Conservation (phyloP, 2,113 vertebrate genomes). For the Lanius collurio region DNA sequence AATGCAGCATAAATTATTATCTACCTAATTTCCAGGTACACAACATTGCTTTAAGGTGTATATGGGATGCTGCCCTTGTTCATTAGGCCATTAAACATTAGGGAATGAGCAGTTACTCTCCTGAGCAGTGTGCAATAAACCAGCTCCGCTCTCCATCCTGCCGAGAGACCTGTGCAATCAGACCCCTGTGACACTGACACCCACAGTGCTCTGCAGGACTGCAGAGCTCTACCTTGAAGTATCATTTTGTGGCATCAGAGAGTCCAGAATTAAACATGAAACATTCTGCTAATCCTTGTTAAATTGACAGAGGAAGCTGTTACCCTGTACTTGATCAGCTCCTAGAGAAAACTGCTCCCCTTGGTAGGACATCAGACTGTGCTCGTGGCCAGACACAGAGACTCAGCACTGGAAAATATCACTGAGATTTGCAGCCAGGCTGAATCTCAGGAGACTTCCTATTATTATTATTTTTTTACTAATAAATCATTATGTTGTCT, state of each 20-base stretch:
- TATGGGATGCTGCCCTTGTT: not conserved
- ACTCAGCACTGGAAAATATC: not conserved
- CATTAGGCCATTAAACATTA: not conserved
- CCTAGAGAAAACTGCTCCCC: not conserved
- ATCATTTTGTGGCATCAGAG: not conserved
- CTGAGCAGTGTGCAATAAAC: not conserved
- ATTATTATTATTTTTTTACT: constrained; percentile 37
- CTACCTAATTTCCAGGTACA: not conserved
- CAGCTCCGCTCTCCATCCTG: not conserved
- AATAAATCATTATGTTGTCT: constrained; percentile 37
- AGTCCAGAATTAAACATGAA: not conserved
- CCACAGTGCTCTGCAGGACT: not conserved
- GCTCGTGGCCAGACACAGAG: not conserved
- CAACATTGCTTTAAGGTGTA: not conserved
- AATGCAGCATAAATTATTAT: not conserved
- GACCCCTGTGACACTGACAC: not conserved
- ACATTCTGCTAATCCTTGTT: not conserved
- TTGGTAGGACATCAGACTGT: not conserved
- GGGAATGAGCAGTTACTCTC: not conserved
- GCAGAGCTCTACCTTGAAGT: not conserved
- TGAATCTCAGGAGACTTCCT: constrained; percentile 39
- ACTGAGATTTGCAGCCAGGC: not conserved
- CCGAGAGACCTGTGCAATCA: not conserved
- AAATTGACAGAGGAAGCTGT: not conserved
- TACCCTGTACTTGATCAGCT: not conserved